These are phyloP conservation scores for Drosophila tropicalis DNA, from an alignment of 1,140 invertebrate species.

Conservation along the genomic window DNA sequence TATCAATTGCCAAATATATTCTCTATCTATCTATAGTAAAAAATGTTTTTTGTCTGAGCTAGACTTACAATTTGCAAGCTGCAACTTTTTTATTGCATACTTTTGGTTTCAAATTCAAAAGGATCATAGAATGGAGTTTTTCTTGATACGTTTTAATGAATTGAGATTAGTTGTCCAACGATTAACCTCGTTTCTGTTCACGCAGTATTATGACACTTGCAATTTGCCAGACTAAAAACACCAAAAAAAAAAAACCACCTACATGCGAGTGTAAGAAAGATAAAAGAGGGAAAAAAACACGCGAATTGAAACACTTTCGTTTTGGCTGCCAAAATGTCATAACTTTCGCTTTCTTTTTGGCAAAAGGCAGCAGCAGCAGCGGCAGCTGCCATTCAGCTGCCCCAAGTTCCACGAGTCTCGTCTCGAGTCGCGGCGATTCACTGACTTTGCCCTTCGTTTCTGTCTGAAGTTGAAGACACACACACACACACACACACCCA, in stretches of 20 bases:
- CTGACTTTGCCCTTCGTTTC: constrained; percentile 24
- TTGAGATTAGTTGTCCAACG: neutral
- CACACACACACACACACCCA: neutral
- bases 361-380: constrained; percentile 32
- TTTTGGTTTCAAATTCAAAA: no score
- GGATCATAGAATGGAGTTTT: no score
- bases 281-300: neutral
- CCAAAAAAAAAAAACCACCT: constrained; percentile 29
- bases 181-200: constrained; percentile 3
- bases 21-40: no score
- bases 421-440: constrained; percentile 33
- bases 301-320: constrained; percentile 50
- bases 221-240: constrained; percentile 57
- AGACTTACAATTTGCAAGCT: no score
- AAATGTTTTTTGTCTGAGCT: no score
- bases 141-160: no score
- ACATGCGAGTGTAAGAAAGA: constrained; percentile 8
- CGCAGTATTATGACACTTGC: constrained; percentile 49
- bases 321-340: constrained; percentile 70
- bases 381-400: constrained; percentile 21
- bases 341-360: constrained; percentile 69
- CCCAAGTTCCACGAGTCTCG: constrained; percentile 35
- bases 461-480: neutral
- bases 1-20: no score
- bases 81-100: neutral